A percentile compares a stretch with the other conserved stretches of the same genome.
Evolutionary conservation across 2,797 vertebrate species (phyloP).

Genomic region (Cirrhinus mrigala): DNA sequence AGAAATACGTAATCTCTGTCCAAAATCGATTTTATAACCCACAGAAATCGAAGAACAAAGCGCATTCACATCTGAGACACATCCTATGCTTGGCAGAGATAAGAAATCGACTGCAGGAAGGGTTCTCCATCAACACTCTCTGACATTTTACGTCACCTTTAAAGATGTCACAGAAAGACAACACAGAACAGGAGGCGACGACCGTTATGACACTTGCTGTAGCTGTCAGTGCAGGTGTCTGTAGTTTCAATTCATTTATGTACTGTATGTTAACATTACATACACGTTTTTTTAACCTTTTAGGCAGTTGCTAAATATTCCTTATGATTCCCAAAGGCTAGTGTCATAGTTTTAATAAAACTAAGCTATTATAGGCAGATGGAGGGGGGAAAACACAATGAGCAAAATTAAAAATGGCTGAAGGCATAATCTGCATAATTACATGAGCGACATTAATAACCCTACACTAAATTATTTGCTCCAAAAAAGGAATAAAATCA

Average conservation of each 20-base stretch:
- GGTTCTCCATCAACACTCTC: slow-evolving; percentile 45
- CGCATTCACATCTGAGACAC: slow-evolving; percentile 59
- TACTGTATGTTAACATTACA: background rate
- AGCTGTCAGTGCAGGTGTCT: background rate
- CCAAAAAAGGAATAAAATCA: slow-evolving; percentile 34
- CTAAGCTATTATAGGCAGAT: slow-evolving; percentile 35
- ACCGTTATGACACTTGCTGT: background rate
- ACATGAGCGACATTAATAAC: slow-evolving; percentile 45
- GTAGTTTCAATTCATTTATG: too few species aligned
- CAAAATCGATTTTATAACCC: slow-evolving; percentile 64
- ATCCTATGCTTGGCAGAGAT: slow-evolving; percentile 59
- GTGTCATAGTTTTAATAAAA: slow-evolving; percentile 51
- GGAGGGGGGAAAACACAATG: slow-evolving; percentile 38
- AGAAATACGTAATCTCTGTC: slow-evolving; percentile 64
- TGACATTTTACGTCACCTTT: slow-evolving; percentile 67
- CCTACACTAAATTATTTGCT: slow-evolving; percentile 61
- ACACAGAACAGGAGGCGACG: background rate
- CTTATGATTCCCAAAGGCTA: slow-evolving; percentile 27
- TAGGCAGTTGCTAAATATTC: background rate
- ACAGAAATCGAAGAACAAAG: slow-evolving; percentile 62
- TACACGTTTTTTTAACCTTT: background rate
- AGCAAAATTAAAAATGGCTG: slow-evolving; percentile 46
- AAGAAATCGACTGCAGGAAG: slow-evolving; percentile 51
- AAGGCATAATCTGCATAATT: slow-evolving; percentile 47
- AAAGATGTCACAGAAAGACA: slow-evolving; percentile 13